Conservation (phyloP, 2,888 invertebrate genomes). For the Apamea sordens region DNA sequence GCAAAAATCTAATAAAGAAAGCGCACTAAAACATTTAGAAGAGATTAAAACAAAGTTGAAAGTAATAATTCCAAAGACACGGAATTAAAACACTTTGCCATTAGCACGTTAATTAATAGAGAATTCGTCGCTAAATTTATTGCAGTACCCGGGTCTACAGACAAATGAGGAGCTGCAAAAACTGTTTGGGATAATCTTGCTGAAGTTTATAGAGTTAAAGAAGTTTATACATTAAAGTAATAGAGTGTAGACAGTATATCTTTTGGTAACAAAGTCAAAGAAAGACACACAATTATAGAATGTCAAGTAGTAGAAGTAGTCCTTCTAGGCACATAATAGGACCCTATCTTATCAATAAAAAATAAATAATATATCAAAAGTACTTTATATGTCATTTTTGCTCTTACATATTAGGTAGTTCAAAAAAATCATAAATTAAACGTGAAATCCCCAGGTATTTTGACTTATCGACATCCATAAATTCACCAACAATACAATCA, state of each 20-base stretch:
- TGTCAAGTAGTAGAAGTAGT: background rate
- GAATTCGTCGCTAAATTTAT: slow-evolving; percentile 60
- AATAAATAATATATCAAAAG: too few relatives aligned
- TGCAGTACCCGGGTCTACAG: slow-evolving; percentile 33
- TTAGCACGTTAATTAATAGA: slow-evolving; percentile 65
- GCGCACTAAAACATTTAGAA: slow-evolving; percentile 32
- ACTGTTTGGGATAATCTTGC: slow-evolving; percentile 53
- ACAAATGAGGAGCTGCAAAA: slow-evolving; percentile 54
- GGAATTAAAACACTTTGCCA: slow-evolving; percentile 59
- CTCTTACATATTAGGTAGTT: background rate
- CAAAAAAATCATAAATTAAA: slow-evolving; percentile 15
- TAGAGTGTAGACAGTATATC: background rate
- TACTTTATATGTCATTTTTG: background rate
- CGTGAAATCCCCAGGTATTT: background rate
- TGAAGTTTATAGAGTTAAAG: slow-evolving; percentile 35
- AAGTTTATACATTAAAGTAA: slow-evolving; percentile 7
- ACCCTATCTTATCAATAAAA: background rate
- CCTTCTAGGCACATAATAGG: too few relatives aligned
- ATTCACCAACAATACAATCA: slow-evolving; percentile 50
- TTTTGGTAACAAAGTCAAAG: background rate
- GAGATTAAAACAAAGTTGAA: slow-evolving; percentile 57
- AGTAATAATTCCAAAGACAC: slow-evolving; percentile 46
- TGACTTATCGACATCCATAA: slow-evolving; percentile 37
- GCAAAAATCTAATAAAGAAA: slow-evolving; percentile 23
- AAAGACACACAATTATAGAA: background rate